These are phyloP conservation scores for Monopis laevigella DNA, from an alignment of 2,888 invertebrate genomes.

Conservation along the genomic window DNA sequence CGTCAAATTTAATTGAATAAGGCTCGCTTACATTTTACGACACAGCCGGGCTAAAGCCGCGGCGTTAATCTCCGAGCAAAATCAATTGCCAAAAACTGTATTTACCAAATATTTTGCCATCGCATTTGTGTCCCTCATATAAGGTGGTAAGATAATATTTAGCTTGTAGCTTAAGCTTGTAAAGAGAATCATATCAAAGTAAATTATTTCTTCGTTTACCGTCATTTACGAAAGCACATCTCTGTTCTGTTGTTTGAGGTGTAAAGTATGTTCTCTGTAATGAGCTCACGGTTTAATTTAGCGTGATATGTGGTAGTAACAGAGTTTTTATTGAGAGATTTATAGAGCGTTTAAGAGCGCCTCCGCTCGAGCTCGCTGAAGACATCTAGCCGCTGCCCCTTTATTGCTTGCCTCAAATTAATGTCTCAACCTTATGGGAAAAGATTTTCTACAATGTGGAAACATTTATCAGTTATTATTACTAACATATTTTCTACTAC, in stretches of 20 bases:
- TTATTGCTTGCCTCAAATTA: conserved; percentile 65
- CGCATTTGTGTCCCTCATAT: background rate
- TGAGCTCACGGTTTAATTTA: conserved; percentile 39
- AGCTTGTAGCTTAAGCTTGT: conserved; percentile 27
- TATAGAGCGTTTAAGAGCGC: conserved; percentile 51
- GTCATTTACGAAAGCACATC: conserved; percentile 46
- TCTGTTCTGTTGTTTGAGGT: conserved; percentile 26
- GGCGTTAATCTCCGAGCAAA: conserved; percentile 56
- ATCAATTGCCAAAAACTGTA: conserved; percentile 62
- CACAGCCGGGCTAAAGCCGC: conserved; percentile 43
- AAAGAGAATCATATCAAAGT: conserved; percentile 55
- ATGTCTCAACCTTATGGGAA: conserved; percentile 52
- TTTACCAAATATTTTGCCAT: conserved; percentile 25
- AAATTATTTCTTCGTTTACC: conserved; percentile 56
- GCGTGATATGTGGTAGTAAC: conserved; percentile 24
- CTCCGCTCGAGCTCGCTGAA: conserved; percentile 34
- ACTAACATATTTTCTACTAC: conserved; percentile 29
- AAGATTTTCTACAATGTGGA: conserved; percentile 55
- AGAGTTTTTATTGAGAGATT: conserved; percentile 54
- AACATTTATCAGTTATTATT: conserved; percentile 54
- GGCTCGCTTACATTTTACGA: conserved; percentile 62
- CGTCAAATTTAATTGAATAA: conserved; percentile 63
- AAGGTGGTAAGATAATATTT: conserved; percentile 35
- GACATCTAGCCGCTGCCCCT: conserved; percentile 47
- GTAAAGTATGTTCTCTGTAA: conserved; percentile 30